Percentiles rank a stretch among this genome's conserved stretches.
Evolutionary conservation across 2,888 invertebrate genomes (phyloP).

Genomic region (Copidosoma aretas): DNA sequence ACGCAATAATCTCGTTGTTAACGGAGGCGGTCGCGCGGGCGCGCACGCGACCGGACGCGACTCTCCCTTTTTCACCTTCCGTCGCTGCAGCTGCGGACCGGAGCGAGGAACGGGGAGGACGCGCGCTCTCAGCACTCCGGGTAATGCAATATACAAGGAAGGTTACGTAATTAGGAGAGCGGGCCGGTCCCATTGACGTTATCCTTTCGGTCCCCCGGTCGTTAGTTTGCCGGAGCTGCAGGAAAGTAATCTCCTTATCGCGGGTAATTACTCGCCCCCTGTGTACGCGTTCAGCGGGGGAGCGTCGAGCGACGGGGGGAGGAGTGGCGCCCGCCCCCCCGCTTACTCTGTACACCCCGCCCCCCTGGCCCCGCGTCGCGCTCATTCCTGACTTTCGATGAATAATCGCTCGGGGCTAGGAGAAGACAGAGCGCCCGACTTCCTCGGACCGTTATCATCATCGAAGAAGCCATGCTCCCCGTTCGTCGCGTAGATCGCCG

Average conservation of each 20-base stretch:
- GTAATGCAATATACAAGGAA: constrained; percentile 40
- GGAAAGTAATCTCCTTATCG: constrained; percentile 39
- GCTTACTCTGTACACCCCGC: constrained; percentile 19
- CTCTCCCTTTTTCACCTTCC: constrained; percentile 10
- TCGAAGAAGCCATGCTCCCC: constrained; percentile 9
- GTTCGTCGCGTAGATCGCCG: constrained; percentile 19
- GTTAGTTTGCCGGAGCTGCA: neutral
- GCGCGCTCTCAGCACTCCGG: constrained; percentile 38
- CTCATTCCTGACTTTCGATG: constrained; percentile 31
- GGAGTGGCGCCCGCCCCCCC: constrained; percentile 15
- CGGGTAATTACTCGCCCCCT: constrained; percentile 31
- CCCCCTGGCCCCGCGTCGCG: neutral
- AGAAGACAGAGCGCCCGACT: constrained; percentile 6
- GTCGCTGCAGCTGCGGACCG: neutral
- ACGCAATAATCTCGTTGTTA: constrained; percentile 8
- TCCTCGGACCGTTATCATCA: constrained; percentile 10
- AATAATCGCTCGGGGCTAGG: constrained; percentile 20
- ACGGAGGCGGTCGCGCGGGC: constrained; percentile 16
- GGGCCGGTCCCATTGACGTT: constrained; percentile 35
- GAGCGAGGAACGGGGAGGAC: constrained; percentile 4
- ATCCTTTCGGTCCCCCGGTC: constrained; percentile 29
- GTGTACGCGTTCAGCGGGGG: neutral
- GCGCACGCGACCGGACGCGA: neutral
- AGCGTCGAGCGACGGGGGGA: neutral
- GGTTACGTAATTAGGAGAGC: constrained; percentile 33